Evolutionary conservation across 2,888 invertebrate species (phyloP).

Genomic region (Baccha elongata): DNA sequence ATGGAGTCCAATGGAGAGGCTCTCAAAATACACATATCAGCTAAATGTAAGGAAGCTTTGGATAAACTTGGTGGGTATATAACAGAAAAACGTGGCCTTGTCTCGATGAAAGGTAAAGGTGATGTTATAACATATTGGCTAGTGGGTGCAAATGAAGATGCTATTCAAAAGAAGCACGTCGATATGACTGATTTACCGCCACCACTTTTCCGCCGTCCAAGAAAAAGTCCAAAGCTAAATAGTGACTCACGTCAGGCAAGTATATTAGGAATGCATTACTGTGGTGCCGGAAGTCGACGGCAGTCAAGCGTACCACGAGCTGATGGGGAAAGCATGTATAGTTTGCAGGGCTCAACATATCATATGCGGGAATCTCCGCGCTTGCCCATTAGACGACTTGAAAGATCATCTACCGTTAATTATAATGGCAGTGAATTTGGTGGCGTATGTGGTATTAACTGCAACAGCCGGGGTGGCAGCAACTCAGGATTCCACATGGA

Average conservation of each 20-base stretch:
- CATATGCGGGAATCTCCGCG: constrained; percentile 81
- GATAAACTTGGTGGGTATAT: constrained; percentile 93
- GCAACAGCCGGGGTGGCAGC: constrained; percentile 71
- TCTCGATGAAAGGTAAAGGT: constrained; percentile 95
- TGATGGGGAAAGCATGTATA: constrained; percentile 84
- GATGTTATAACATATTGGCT: constrained; percentile 82
- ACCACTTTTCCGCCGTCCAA: constrained; percentile 92
- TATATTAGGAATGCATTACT: constrained; percentile 85
- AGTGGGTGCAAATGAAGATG: constrained; percentile 88
- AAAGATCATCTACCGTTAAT: constrained; percentile 74
- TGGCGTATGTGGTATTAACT: constrained; percentile 55
- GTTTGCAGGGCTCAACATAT: constrained; percentile 83
- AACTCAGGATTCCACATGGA: constrained; percentile 77
- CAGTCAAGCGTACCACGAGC: constrained; percentile 87
- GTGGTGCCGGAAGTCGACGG: constrained; percentile 84
- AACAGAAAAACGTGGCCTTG: constrained; percentile 91
- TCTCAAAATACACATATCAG: constrained; percentile 93
- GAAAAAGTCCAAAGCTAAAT: constrained; percentile 90
- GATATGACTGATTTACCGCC: constrained; percentile 89
- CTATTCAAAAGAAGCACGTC: constrained; percentile 89
- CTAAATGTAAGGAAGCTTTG: constrained; percentile 90
- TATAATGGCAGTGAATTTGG: constrained; percentile 72
- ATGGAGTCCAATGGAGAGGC: constrained; percentile 97
- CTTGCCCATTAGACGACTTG: constrained; percentile 79
- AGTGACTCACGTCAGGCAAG: constrained; percentile 91